Conservation (phyloP, 2,797 vertebrate species). For the Percopsis omiscomaycus region DNA sequence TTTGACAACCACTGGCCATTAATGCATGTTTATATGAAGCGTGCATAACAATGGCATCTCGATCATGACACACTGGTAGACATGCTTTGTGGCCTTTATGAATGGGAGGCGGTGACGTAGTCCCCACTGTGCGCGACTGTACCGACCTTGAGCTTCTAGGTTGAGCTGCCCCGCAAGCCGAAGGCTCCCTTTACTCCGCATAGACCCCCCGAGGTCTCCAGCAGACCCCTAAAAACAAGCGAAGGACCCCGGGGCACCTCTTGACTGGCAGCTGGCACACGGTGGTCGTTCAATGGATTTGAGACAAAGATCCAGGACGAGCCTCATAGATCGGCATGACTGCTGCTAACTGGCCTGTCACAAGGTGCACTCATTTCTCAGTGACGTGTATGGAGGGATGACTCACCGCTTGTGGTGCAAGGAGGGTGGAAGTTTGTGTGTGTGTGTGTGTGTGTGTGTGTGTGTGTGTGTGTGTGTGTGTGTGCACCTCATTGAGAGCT, state of each 20-base stretch:
- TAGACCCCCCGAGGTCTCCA: no score
- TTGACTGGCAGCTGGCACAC: no score
- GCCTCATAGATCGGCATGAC: constrained; percentile 71
- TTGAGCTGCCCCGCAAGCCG: constrained; percentile 32
- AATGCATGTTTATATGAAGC: constrained; percentile 14
- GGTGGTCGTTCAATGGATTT: neutral
- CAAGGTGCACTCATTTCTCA: constrained; percentile 77
- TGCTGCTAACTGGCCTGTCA: constrained; percentile 79
- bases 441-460: constrained; percentile 18
- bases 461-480: constrained; percentile 23
- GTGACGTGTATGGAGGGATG: constrained; percentile 82
- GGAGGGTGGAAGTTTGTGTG: constrained; percentile 56
- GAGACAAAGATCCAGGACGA: constrained; percentile 68
- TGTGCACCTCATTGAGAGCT: constrained; percentile 25
- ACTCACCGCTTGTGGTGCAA: constrained; percentile 75
- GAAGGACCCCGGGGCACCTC: no score
- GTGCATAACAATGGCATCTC: constrained; percentile 1
- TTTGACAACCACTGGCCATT: no score
- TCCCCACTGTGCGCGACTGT: neutral
- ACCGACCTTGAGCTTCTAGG: constrained; percentile 16
- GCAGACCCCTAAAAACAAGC: no score
- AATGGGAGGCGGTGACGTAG: constrained; percentile 4
- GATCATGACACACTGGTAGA: constrained; percentile 8
- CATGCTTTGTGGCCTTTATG: constrained; percentile 12
- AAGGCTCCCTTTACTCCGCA: neutral